These are phyloP conservation scores for Ceuthmochares aereus DNA, from an alignment of 2,113 vertebrate species.

Conservation along the genomic window DNA sequence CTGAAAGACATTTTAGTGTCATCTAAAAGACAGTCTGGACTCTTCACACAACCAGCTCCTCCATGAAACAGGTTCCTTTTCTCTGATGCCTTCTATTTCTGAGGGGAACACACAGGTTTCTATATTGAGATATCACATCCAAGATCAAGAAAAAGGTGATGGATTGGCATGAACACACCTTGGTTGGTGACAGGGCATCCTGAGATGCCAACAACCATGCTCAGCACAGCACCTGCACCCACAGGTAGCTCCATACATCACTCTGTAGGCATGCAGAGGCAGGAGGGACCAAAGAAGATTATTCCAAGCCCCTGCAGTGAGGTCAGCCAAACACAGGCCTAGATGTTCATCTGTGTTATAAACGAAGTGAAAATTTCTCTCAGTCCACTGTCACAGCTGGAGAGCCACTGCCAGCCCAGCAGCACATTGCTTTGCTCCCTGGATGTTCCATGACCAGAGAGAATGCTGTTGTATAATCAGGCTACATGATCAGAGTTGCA, in stretches of 20 bases:
- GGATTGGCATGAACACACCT: fast-evolving
- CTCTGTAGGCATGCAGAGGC: not conserved
- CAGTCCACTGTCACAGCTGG: fast-evolving
- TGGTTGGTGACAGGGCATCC: not conserved
- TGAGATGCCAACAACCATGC: fast-evolving
- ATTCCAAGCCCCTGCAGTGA: not conserved
- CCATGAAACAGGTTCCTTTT: not conserved
- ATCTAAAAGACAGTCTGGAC: not conserved
- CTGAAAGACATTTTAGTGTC: not conserved
- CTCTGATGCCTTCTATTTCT: not conserved
- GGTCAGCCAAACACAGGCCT: fast-evolving
- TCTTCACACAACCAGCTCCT: not conserved
- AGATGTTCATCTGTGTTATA: not conserved
- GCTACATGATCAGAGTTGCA: not conserved
- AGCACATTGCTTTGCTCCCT: not conserved
- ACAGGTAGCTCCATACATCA: fast-evolving
- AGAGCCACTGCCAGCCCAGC: not conserved
- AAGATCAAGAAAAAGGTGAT: too few relatives aligned
- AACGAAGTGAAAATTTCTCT: not conserved
- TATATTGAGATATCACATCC: too few relatives aligned
- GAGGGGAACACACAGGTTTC: too few relatives aligned
- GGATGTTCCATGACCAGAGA: not conserved
- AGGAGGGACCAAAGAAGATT: not conserved
- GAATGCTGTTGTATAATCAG: not conserved
- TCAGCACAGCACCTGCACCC: not conserved